Evolutionary conservation across 1,140 invertebrate genomes (phyloP).

Genomic region (Micrasema longulum): DNA sequence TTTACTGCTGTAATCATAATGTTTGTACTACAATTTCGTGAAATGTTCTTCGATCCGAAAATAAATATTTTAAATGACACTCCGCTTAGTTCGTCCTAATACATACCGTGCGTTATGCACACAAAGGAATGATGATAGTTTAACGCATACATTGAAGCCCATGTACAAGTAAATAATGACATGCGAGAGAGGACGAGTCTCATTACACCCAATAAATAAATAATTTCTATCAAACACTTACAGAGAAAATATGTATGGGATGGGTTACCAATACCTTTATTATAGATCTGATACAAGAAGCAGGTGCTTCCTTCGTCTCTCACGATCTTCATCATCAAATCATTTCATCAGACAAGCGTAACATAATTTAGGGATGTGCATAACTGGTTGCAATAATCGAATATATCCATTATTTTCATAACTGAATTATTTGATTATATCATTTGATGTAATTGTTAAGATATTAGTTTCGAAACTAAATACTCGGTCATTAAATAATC

Average conservation of each 20-base stretch:
- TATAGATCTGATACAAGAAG: not conserved
- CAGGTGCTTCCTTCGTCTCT: conserved; percentile 15
- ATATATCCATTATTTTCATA: not conserved
- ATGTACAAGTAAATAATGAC: not conserved
- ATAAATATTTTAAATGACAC: too few relatives aligned
- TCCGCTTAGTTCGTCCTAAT: too few relatives aligned
- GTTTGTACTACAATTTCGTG: too few relatives aligned
- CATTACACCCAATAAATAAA: not conserved
- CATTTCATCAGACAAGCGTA: conserved; percentile 3
- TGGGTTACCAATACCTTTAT: too few relatives aligned
- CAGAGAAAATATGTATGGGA: too few relatives aligned
- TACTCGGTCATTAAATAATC: not conserved
- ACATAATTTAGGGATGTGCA: too few relatives aligned
- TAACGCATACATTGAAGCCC: not conserved
- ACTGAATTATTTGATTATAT: not conserved
- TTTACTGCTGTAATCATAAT: too few relatives aligned
- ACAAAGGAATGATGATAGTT: not conserved
- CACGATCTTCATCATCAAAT: conserved; percentile 24
- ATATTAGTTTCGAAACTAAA: not conserved
- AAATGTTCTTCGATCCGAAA: too few relatives aligned
- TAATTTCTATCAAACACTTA: not conserved
- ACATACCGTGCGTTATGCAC: not conserved
- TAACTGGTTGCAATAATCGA: too few relatives aligned
- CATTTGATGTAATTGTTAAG: not conserved
- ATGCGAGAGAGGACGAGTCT: not conserved